Percentiles rank a stretch among this genome's conserved stretches.
Evolutionary conservation across 37 sponge, comb jelly and placozoan genomes (phyloP).

Genomic region (Amphimedon queenslandica): DNA sequence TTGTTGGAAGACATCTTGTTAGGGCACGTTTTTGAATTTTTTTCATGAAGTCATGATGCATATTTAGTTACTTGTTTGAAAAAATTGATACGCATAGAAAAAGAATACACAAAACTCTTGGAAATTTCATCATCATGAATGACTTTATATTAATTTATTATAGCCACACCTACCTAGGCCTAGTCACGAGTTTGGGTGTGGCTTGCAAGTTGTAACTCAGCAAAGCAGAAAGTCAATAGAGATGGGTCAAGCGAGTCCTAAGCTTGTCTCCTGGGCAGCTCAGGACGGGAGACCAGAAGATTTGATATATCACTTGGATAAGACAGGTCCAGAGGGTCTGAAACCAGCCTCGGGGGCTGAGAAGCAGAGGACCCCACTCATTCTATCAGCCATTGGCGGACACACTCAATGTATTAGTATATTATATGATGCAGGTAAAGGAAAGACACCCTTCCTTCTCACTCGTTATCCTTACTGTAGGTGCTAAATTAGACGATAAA

Average conservation of each 20-base stretch:
- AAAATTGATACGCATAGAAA: too few species aligned
- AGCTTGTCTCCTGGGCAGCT: slow-evolving; percentile 58
- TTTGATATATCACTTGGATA: slow-evolving; percentile 35
- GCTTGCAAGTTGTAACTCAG: too few species aligned
- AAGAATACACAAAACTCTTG: too few species aligned
- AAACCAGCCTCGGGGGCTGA: not conserved
- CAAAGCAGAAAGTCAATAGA: not conserved
- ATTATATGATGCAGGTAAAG: slow-evolving; percentile 43
- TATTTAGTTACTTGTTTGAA: too few species aligned
- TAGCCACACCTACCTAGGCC: not conserved
- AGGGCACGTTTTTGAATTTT: too few species aligned
- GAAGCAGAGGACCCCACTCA: slow-evolving; percentile 34
- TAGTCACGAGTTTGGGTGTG: not conserved
- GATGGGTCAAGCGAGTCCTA: slow-evolving; percentile 12
- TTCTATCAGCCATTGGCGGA: slow-evolving; percentile 46
- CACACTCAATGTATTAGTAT: slow-evolving; percentile 44
- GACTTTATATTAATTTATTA: too few species aligned
- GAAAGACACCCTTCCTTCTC: not conserved
- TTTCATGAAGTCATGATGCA: too few species aligned
- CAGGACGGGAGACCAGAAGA: slow-evolving; percentile 59
- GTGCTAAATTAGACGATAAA: slow-evolving; percentile 12
- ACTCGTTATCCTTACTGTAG: slow-evolving; percentile 6
- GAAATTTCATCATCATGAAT: too few species aligned
- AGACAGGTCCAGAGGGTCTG: slow-evolving; percentile 11
- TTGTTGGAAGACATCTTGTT: too few species aligned